Evolutionary conservation across 2,888 invertebrate species (phyloP).

Genomic region (Tenthredo amoena): DNA sequence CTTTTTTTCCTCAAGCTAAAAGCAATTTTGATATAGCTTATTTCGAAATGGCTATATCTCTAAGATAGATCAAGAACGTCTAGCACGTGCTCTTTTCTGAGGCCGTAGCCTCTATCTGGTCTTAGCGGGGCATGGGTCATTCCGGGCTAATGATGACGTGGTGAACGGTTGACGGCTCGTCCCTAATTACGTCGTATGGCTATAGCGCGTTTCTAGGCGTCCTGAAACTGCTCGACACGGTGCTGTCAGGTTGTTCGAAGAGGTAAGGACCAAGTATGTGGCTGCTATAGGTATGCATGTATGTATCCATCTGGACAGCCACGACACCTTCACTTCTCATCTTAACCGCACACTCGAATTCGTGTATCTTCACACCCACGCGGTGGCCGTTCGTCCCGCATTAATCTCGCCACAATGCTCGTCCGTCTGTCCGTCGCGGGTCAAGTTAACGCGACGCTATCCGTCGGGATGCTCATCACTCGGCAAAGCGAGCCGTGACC

Average conservation of each 20-base stretch:
- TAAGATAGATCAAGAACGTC: background rate
- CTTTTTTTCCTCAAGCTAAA: background rate
- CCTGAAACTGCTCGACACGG: slow-evolving; percentile 34
- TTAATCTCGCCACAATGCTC: slow-evolving; percentile 67
- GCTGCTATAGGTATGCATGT: slow-evolving; percentile 15
- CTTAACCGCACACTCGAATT: slow-evolving; percentile 10
- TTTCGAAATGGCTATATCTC: slow-evolving; percentile 8
- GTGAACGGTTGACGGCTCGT: slow-evolving; percentile 52
- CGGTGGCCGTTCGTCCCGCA: slow-evolving; percentile 63
- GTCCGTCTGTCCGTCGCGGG: slow-evolving; percentile 53
- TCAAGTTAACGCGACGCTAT: slow-evolving; percentile 54
- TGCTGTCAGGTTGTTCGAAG: slow-evolving; percentile 32
- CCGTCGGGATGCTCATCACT: slow-evolving; percentile 59
- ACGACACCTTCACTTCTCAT: slow-evolving; percentile 25
- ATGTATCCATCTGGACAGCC: slow-evolving; percentile 23
- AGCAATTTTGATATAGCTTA: background rate
- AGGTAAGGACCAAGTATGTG: slow-evolving; percentile 3
- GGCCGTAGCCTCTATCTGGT: slow-evolving; percentile 15
- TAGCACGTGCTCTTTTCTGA: slow-evolving; percentile 20
- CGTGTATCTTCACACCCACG: slow-evolving; percentile 47
- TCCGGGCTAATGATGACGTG: slow-evolving; percentile 50
- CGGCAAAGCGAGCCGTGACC: slow-evolving; percentile 73
- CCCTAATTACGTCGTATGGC: slow-evolving; percentile 50
- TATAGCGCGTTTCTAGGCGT: slow-evolving; percentile 34
- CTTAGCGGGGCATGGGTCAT: slow-evolving; percentile 34